These are phyloP conservation scores for Oryzaephilus surinamensis DNA, from an alignment of 1,140 invertebrate genomes.

Conservation along the genomic window DNA sequence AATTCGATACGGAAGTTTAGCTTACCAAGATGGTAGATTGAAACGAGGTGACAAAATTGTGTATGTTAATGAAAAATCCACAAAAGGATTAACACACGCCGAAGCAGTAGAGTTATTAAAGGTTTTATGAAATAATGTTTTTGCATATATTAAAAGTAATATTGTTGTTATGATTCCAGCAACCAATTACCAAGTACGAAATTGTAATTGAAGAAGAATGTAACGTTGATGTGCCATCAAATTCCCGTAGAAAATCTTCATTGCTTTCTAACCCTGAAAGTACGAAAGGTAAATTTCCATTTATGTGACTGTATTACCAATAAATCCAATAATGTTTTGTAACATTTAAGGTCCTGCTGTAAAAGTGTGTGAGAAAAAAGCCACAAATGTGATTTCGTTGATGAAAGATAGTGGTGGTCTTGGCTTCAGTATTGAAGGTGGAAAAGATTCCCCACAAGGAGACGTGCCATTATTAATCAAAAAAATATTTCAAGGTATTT, in stretches of 20 bases:
- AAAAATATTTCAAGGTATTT: constrained; percentile 80
- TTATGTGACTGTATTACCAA: background rate
- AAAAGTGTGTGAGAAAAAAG: constrained; percentile 8
- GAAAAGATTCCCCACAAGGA: constrained; percentile 77
- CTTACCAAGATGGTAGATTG: constrained; percentile 74
- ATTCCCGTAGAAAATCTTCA: background rate
- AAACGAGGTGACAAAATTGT: constrained; percentile 78
- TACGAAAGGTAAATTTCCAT: background rate
- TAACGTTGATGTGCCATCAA: constrained; percentile 2
- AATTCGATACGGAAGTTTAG: constrained; percentile 72
- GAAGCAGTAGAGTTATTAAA: constrained; percentile 79
- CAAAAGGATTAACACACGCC: constrained; percentile 69
- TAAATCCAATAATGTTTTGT: too few relatives aligned
- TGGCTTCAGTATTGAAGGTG: constrained; percentile 87
- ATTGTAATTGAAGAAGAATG: constrained; percentile 6
- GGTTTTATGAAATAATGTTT: constrained; percentile 37
- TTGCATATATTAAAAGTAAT: background rate
- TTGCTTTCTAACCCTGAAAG: too few relatives aligned
- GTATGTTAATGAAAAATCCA: constrained; percentile 78
- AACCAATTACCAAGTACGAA: constrained; percentile 4
- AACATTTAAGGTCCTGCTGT: too few relatives aligned
- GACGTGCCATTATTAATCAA: constrained; percentile 79
- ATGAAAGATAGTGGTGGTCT: constrained; percentile 80
- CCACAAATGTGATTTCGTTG: constrained; percentile 47
- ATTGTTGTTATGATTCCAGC: constrained; percentile 2